A percentile compares a stretch with the other conserved stretches of the same genome.
These are phyloP conservation scores for Griposia aprilina DNA, from an alignment of 2,888 invertebrate species.

Conservation along the genomic window DNA sequence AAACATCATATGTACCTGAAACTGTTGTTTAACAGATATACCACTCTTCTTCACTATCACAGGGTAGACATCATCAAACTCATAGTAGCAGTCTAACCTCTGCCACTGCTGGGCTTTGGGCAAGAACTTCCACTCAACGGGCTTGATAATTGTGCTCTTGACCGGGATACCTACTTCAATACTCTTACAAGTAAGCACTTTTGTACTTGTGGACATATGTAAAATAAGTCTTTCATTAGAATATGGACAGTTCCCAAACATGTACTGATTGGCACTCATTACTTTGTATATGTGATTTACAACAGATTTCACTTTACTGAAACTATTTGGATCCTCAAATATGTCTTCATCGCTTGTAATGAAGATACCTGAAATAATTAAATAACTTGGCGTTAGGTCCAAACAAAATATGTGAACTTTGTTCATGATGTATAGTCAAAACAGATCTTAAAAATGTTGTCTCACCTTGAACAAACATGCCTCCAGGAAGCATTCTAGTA, in stretches of 20 bases:
- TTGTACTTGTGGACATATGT: slow-evolving; percentile 89
- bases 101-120: slow-evolving; percentile 94
- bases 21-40: slow-evolving; percentile 92
- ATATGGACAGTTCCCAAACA: slow-evolving; percentile 91
- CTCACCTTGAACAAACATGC: slow-evolving; percentile 94
- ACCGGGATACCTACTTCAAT: slow-evolving; percentile 88
- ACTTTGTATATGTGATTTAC: slow-evolving; percentile 90
- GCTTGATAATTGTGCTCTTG: slow-evolving; percentile 89
- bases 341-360: slow-evolving; percentile 92
- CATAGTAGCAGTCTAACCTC: slow-evolving; percentile 93
- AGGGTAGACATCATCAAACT: slow-evolving; percentile 94
- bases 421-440: slow-evolving; percentile 10
- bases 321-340: slow-evolving; percentile 90
- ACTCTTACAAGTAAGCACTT: slow-evolving; percentile 92
- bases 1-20: slow-evolving; percentile 88
- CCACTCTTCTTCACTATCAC: slow-evolving; percentile 91
- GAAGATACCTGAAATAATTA: slow-evolving; percentile 92
- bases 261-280: slow-evolving; percentile 89
- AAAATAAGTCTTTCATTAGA: slow-evolving; percentile 92
- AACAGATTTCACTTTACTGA: slow-evolving; percentile 91
- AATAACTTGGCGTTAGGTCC: neutral
- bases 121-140: slow-evolving; percentile 95
- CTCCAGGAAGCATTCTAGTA: slow-evolving; percentile 97
- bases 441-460: neutral
- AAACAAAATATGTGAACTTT: slow-evolving; percentile 14